phyloP scores from a whole-genome alignment of 2,888 invertebrate genomes.

The Galerucella pusilla region DNA sequence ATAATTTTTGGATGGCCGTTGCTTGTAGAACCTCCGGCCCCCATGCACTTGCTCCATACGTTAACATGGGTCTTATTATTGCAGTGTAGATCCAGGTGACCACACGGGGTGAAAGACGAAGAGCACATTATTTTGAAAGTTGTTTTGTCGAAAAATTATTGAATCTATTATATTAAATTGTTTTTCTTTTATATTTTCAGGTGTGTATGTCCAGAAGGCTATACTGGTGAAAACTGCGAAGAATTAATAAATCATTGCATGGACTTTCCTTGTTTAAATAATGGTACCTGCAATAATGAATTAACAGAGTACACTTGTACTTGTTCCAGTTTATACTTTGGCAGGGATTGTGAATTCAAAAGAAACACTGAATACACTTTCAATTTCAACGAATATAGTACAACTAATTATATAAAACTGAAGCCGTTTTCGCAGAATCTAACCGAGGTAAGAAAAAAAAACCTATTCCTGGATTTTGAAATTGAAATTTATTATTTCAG shows the following conservation, averaged over 20 bases:
- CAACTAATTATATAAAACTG: slow-evolving; percentile 70
- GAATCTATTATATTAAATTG: not conserved
- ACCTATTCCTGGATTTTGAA: not conserved
- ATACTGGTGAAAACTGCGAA: slow-evolving; percentile 67
- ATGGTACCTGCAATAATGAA: slow-evolving; percentile 61
- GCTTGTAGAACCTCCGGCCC: no score
- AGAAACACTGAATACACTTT: slow-evolving; percentile 68
- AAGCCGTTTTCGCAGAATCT: slow-evolving; percentile 66
- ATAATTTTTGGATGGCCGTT: no score
- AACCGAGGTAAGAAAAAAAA: slow-evolving; percentile 61
- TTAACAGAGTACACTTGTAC: slow-evolving; percentile 64
- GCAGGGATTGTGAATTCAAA: slow-evolving; percentile 67
- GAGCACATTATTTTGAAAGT: no score
- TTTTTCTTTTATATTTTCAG: slow-evolving; percentile 55
- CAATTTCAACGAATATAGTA: slow-evolving; percentile 69
- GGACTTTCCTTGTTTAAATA: slow-evolving; percentile 62
- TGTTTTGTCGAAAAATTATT: no score
- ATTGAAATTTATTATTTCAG: slow-evolving; percentile 54
- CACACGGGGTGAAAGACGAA: no score
- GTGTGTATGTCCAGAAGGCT: slow-evolving; percentile 70
- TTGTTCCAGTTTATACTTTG: slow-evolving; percentile 67
- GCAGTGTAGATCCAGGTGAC: no score
- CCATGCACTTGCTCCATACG: no score
- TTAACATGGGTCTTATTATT: no score
- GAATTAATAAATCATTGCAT: slow-evolving; percentile 66